Evolutionary conservation across 2,797 vertebrate species (phyloP), one percentile per base, ranked within the genome.

Genomic region (Gymnopithys bicolor): DNA sequence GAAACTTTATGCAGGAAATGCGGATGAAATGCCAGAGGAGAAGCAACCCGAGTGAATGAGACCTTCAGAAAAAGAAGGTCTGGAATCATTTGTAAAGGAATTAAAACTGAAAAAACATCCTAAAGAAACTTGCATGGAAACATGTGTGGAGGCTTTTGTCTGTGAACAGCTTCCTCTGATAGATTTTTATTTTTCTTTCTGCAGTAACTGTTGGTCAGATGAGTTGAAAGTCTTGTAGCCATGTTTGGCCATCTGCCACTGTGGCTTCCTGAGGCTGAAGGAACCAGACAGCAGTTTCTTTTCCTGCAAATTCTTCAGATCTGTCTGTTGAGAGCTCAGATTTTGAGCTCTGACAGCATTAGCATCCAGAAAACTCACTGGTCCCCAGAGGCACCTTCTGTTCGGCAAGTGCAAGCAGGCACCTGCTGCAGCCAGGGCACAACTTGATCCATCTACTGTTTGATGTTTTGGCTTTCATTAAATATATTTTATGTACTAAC

Each of bases 1-100:
- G 97, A 80, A 99, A 98, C 96, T 99, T 99, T 93, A 97, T 99
- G 97, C 98, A 98, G 80, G 98, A 99, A 60, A 96, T 98, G 17
- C 97, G 94, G 94, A 95, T 98, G 90, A 98, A 98, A 56, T 98
- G 98, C 87, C 97, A 98, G 93, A 98, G 97, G 67, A 98, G 98
- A 75, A 98, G 97, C 93, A 97, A 84, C 56, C 98, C 96, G 43
- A 94, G 96, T 32, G 41, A 96, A 43, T 82, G 78, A 94, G 64
- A n/a, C 45, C 23, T 66, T 81, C 55, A 73, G 35, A 78, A 87
- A 62, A 0, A 74, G 69, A 64, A 19, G 18, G 5, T 66, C 79
- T 88, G 51, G 74, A 75, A 53, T 82, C 43, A 30, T 13, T 85
- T 67, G 18, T 32, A 66, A 19, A 71, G 63, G 71, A 88, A 21